phyloP scores from a whole-genome alignment of 2,888 invertebrate species.

The Coremacera marginata region DNA sequence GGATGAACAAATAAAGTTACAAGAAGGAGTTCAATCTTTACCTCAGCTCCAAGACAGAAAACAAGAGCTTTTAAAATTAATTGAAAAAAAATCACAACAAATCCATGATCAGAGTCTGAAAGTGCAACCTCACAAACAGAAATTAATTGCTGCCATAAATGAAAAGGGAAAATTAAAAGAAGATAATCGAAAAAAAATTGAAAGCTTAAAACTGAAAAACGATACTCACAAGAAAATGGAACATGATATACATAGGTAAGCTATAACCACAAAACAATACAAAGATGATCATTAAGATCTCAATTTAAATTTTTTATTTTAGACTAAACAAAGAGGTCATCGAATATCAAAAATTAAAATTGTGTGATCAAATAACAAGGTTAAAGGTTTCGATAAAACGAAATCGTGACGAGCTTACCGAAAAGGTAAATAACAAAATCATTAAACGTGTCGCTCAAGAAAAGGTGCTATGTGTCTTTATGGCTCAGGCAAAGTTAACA shows the following conservation, averaged over 20 bases:
- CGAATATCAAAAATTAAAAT: slow-evolving; percentile 72
- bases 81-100: slow-evolving; percentile 65
- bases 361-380: slow-evolving; percentile 71
- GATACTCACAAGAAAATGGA: slow-evolving; percentile 59
- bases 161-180: slow-evolving; percentile 61
- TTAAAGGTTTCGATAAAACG: slow-evolving; percentile 71
- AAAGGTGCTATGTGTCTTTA: too few relatives aligned
- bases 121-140: slow-evolving; percentile 66
- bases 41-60: slow-evolving; percentile 64
- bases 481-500: too few relatives aligned
- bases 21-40: slow-evolving; percentile 72
- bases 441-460: not conserved
- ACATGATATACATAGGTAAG: slow-evolving; percentile 63
- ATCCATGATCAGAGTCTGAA: slow-evolving; percentile 67
- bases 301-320: not conserved
- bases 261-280: not conserved
- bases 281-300: not conserved
- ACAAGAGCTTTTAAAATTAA: slow-evolving; percentile 54
- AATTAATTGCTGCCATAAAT: slow-evolving; percentile 64
- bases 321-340: slow-evolving; percentile 72
- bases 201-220: slow-evolving; percentile 54
- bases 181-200: slow-evolving; percentile 55
- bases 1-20: slow-evolving; percentile 78
- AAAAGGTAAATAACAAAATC: slow-evolving; percentile 50
- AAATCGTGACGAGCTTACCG: slow-evolving; percentile 64